phyloP scores from a whole-genome alignment of 2,113 vertebrate genomes.

The Mesembrinibis cayennensis region DNA sequence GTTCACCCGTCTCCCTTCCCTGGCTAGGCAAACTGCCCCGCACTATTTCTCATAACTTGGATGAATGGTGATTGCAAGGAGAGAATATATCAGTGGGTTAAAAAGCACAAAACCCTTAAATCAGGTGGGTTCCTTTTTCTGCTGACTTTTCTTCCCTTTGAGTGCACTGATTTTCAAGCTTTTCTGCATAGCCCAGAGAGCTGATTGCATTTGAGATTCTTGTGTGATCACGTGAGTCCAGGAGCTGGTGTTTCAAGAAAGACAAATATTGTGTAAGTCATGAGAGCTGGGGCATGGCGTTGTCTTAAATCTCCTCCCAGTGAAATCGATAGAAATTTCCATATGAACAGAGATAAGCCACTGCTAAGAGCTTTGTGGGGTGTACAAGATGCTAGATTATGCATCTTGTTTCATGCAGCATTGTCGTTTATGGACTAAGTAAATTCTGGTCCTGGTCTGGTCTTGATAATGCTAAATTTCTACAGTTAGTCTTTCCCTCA shows the following conservation, averaged over 20 bases:
- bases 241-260: not conserved
- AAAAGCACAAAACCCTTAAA: not conserved
- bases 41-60: not conserved
- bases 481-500: not conserved
- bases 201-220: slow-evolving; percentile 45
- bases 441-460: not conserved
- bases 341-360: slow-evolving; percentile 1
- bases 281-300: not conserved
- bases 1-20: not conserved
- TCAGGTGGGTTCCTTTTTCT: not conserved
- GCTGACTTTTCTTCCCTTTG: not conserved
- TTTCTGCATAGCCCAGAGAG: not conserved
- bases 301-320: not conserved
- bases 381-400: not conserved
- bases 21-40: not conserved
- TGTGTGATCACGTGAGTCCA: not conserved
- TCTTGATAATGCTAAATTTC: slow-evolving; percentile 1
- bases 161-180: not conserved
- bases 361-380: not conserved
- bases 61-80: not conserved
- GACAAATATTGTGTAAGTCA: not conserved
- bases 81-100: not conserved
- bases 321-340: not conserved
- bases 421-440: not conserved
- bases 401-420: not conserved